Evolutionary conservation across 2,797 vertebrate species (phyloP).

Genomic region (Cyclura pinguis): DNA sequence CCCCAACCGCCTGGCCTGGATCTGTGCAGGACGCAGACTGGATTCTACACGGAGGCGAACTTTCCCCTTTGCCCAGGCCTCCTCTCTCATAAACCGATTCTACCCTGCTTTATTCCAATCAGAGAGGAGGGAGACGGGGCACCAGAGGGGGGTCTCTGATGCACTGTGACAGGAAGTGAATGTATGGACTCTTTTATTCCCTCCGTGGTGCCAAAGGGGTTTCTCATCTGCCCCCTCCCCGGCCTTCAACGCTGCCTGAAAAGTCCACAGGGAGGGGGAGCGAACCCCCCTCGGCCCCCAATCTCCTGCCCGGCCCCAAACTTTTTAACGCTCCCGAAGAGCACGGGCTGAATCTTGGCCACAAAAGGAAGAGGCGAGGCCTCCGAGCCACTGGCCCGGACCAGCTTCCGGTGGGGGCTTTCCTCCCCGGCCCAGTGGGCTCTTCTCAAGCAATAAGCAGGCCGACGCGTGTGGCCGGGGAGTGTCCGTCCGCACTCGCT

Average conservation of each 20-base stretch:
- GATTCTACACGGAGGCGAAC: conserved; percentile 24
- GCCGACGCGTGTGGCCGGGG: background rate
- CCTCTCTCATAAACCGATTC: background rate
- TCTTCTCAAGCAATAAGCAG: conserved; percentile 37
- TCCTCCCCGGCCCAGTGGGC: background rate
- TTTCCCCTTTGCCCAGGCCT: too few relatives aligned
- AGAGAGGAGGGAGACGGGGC: too few relatives aligned
- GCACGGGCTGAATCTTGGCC: background rate
- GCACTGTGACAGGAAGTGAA: conserved; percentile 45
- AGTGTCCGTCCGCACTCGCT: too few relatives aligned
- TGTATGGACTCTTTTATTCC: conserved; percentile 51
- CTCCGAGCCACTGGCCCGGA: too few relatives aligned
- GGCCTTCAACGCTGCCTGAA: background rate
- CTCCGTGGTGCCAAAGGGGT: background rate
- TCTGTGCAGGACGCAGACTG: conserved; percentile 51
- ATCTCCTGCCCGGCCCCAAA: background rate
- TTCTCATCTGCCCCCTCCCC: too few relatives aligned
- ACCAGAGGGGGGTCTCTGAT: conserved; percentile 30
- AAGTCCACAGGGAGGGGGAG: too few relatives aligned
- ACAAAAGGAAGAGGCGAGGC: too few relatives aligned
- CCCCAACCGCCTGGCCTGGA: conserved; percentile 32
- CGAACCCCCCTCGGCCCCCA: too few relatives aligned
- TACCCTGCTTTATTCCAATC: background rate
- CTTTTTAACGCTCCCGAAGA: background rate
- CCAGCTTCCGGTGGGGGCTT: background rate